Base-by-base conservation (phyloP, 2,888 invertebrate species). In the Eugnorisma glareosa region DNA sequence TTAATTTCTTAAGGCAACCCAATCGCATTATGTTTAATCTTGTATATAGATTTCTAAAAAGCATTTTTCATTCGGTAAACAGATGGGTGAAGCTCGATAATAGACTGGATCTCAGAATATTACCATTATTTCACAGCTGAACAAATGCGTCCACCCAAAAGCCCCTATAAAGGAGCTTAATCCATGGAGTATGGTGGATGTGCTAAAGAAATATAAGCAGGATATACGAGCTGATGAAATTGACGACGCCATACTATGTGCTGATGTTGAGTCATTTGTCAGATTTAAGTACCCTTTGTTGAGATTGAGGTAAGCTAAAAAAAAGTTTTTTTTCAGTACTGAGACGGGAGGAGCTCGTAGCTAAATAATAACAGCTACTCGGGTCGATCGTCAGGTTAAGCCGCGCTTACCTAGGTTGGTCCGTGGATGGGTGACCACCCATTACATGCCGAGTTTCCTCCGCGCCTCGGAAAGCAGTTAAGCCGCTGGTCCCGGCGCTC, bases 221-320 rank as follows among this genome's bases (percentile, higher is more conserved):
- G 94, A 95, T 45, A 87, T 95, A 0, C 90, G 89, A 8, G 64
- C 59, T 0, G 90, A 91, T 18, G 92, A 92, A 0, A 67, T 91
- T 0, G 93, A 93, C 3, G 85, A 77, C 28, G 87, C 89, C 0
- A 79, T 93, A 10, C 64, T 93, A 0, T 85, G 79, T 28, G 82
- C 90, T 0, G 92, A 94, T 45, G 64, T 94, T 0, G 94, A 94
- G 3, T 83, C 90, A 0, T 94, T 94, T 54, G 81, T 95, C 15
- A 91, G 87, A 63, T 90, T 89, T 70, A 94, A 94, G 79, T 95
- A 93, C 57, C 95, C 95, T 0, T 90, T 94, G 74, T 74, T 95
- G 43, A 89, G 91, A 68, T 81, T 94, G 94, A 85, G 78, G 79
- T 63, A 15, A 28, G 37, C 1, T 24, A 21, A 64, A 8, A 6